Evolutionary conservation across 2,113 vertebrate species (phyloP), one percentile per base, ranked within the genome.

Genomic region (Nesospiza acunhae): DNA sequence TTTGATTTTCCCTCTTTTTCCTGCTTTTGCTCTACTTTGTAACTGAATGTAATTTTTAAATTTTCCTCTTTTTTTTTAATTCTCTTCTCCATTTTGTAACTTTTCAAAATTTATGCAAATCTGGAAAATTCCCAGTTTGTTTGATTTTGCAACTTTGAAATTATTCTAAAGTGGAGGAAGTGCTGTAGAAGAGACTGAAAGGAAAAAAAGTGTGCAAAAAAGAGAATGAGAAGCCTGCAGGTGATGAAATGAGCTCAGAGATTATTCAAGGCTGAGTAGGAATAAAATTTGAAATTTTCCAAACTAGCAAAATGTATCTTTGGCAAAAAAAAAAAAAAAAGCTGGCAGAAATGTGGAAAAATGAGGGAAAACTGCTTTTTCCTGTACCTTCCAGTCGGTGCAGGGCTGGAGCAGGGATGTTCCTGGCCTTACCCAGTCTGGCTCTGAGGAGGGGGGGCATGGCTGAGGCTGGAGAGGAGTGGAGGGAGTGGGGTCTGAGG

Each of bases 181-280:
- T 30, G 21, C 18, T 15, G 20, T 16, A 80, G 67, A 42, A 68
- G 64, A 56, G 13, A 60, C 19, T 24, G 49, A 87, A 89, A 67
- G 21, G 7, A 59, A 56, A 63, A 82, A 37, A 27, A 7, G 6
- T 15, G 3, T 11, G 5, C 7, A 2, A 0, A 3, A 2, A 14
- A 14, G 11, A 7, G 7, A 53, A n/a, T 1, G 19, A 68, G 41
- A 60, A 39, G 3, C 31, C 33, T 73, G 52, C 1, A 5, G 22
- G 30, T 19, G 39, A 83, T 46, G 68, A 77, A 84, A 58, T 58
- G 1, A 74, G 24, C 28, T 53, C 39, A 15, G 73, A 66, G 44
- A 70, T 56, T 31, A 35, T 27, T 72, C 49, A 42, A 60, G 37
- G 37, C 33, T 86, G 58, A 83, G 49, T 5, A 53, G 17, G 53